Base-by-base conservation (phyloP, 2,888 invertebrate species). In the Phyto melanocephala region DNA sequence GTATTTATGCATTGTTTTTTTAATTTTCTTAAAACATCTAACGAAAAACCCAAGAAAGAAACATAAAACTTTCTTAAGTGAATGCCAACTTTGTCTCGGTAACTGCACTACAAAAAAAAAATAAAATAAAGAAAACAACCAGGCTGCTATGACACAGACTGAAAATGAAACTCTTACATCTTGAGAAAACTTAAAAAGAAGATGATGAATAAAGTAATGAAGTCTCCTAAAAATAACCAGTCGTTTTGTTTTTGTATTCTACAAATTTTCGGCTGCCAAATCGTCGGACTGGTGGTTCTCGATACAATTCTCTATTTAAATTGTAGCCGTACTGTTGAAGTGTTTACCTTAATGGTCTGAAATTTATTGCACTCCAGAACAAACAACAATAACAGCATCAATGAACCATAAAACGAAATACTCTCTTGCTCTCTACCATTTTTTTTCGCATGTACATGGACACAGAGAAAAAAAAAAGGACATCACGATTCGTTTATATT, bases 321-420 rank as follows among this genome's bases (percentile, higher is more conserved):
- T 71, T 71, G 58, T 56, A 72, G 37, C 47, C 47, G 17, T 65
- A 11, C 56, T 35, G 56, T 45, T 52, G 47, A 67, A 77, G 75
- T 82, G 82, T 82, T 79, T 82, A 82, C 82, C 82, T 82, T 82
- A 82, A 82, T 75, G 74, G 60, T 82, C 45, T 47, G 45, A 80
- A 67, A 71, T 78, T 76, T 80, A 70, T 71, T 63, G 63, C 47
- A 72, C 20, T 76, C 52, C 22, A 65, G 20, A 24, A 50, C 62
- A 54, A 72, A 65, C 28, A 76, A 56, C 65, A 62, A 47, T 62
- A 72, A 47, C 62, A 67, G 47, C 70, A 58, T 70, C 74, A 81
- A 63, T 79, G 74, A 68, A 81, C 63, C 81, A 81, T 78, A 74
- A 71, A 77, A 63, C 68, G 60, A 72, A 74, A 45, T 45, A 42